Base-by-base conservation (phyloP, 2,888 invertebrate genomes). In the Agrilus cyanescens region DNA sequence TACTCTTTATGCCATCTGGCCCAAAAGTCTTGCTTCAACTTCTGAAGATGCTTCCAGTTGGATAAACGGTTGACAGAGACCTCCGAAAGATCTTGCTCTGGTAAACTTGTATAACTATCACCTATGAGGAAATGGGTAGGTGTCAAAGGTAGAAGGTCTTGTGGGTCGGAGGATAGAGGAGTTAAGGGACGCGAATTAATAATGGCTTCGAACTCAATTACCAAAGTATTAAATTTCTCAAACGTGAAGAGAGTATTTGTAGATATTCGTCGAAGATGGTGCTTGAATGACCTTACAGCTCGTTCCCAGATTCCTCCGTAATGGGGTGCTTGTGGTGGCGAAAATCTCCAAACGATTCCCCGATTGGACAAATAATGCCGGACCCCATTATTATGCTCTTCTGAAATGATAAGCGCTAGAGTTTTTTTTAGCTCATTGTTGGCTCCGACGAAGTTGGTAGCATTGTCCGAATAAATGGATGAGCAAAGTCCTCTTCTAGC, bases 281-380 rank as follows among this genome's bases (percentile, higher is more conserved):
- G 14, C 20, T 46, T 47, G 2, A 33, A 30, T 2, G 38, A 29
- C 29, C 40, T 46, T 7, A 46, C 41, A 1, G 37, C 47, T 10
- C 8, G 44, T 31, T 46, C 41, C 46, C 44, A 47, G 15, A 47
- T n/a, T n/a, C 45, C 45, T 14, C 45, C 45, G 18, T 45, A 42
- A 36, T 47, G 45, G 1, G 47, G 47, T 13, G 45, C 2, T 2
- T 29, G 12, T 3, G 45, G 37, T 14, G 32, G 25, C 12, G 16
- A 20, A 14, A 15, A 37, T 12, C 18, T 15, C 32, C 29, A 41
- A 6, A 6, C 15, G 25, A 41, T 12, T 18, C 25, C 18, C 14
- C 10, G 18, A 42, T 13, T 12, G 2, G 25, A 6, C 4, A 25
- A 4, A 25, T 25, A 25, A 10, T 10, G 25, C 10, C 10, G 25